phyloP scores from a whole-genome alignment of 2,888 invertebrate species.

The Drosophila pegasa region DNA sequence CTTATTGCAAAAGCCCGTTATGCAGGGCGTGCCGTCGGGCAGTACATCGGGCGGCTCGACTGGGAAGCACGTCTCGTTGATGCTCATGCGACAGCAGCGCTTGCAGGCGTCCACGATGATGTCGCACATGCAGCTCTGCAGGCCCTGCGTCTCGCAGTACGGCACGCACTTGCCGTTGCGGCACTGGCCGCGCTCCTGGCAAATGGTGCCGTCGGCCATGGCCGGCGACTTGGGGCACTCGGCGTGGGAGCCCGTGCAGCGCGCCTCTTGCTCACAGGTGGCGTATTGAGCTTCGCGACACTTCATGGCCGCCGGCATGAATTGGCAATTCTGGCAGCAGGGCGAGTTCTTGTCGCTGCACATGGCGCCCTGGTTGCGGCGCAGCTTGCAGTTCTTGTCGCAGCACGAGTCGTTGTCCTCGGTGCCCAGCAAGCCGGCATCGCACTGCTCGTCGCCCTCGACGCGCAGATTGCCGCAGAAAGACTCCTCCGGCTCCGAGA shows the following conservation, averaged over 20 bases:
- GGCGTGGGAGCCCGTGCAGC: constrained; percentile 92
- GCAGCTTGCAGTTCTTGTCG: constrained; percentile 95
- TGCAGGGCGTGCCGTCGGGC: constrained; percentile 97
- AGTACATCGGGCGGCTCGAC: constrained; percentile 95
- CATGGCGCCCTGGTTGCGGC: constrained; percentile 92
- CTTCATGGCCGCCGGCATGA: constrained; percentile 92
- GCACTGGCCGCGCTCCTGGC: constrained; percentile 96
- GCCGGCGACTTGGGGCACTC: constrained; percentile 95
- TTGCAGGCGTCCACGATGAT: constrained; percentile 96
- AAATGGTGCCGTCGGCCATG: constrained; percentile 88
- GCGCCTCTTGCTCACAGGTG: constrained; percentile 96
- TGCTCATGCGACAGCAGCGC: constrained; percentile 95
- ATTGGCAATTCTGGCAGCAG: constrained; percentile 96
- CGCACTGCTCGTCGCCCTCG: constrained; percentile 98
- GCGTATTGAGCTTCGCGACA: constrained; percentile 96
- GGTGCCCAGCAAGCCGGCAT: constrained; percentile 96
- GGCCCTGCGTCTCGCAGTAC: constrained; percentile 96
- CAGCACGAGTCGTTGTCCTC: constrained; percentile 97
- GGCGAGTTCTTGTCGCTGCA: constrained; percentile 99
- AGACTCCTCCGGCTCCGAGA: constrained; percentile 97
- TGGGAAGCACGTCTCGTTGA: constrained; percentile 96
- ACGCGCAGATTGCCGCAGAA: constrained; percentile 98
- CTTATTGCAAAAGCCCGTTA: constrained; percentile 98
- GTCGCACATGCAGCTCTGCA: constrained; percentile 98
- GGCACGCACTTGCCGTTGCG: constrained; percentile 95